Base-by-base conservation (phyloP, 1,140 invertebrate species). In the Saxidomus purpurata region DNA sequence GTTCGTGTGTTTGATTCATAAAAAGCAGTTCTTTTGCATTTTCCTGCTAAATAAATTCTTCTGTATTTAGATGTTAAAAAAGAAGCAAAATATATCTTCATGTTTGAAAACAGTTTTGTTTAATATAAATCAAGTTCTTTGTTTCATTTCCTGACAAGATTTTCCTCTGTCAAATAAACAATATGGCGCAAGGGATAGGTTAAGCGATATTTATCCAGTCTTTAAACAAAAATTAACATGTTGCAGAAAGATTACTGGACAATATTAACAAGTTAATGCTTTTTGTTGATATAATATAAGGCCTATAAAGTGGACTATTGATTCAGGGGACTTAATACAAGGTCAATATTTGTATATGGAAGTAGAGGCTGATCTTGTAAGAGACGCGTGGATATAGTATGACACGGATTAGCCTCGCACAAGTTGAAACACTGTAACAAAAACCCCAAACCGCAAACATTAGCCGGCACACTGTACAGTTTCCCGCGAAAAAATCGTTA, bases 171-270 rank as follows among this genome's bases (percentile, higher is more conserved):
- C 4, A 4, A 43, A 43, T 4, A 4, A 43, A 63, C 59, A 63
- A 63, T 63, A 63, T 63, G 59, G n/a, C 59, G 28, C 34, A 40
- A 19, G 0, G 11, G 13, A n/a, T 28, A 59, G 49, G 47, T 28
- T 79, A 77, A 28, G 22, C 49, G 49, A 79, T 79, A 79, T 79
- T 79, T 31, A 79, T 79, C 47, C 31, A 31, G 36, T 38, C 34
- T 71, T 71, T 71, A 79, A 79, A 36, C 47, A 36, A 52, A 49
- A 52, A 4, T 79, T 38, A 79, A 79, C 31, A 79, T n/a, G 76
- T 52, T 36, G 52, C 13, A 8, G 40, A 92, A 31, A 92, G 94
- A 55, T 92, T 92, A 79, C 89, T 92, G 52, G 92, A 93, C 34
- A 55, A 31, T 67, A 55, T 63, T 52, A 63, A 82, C 80, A 82